Base-by-base conservation (phyloP, 2,113 vertebrate genomes). In the Phocoena phocoena region DNA sequence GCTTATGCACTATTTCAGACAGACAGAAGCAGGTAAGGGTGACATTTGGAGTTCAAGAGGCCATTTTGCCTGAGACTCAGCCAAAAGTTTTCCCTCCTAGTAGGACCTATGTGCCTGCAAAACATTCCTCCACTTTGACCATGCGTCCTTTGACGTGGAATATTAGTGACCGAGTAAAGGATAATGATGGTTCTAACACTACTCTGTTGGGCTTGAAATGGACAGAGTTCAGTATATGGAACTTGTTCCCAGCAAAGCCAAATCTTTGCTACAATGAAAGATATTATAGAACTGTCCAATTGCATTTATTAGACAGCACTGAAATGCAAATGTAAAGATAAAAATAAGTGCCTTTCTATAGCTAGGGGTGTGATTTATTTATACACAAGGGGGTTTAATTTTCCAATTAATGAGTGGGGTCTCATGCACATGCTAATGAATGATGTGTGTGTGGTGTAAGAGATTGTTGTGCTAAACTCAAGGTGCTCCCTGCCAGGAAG, bases 391-490 rank as follows among this genome's bases (percentile, higher is more conserved):
- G 71, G 31, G 9, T 85, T 91, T 93, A 71, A 87, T 84, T 93
- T 98, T 97, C 81, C 89, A 95, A 67, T 92, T 97, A 97, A 92
- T 90, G 97, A 96, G 90, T 70, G 95, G 97, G 44, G n/a, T 95
- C 95, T 97, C 94, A 96, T 96, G 95, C 80, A 87, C 96, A 55
- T 83, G 88, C 92, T 97, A 96, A 96, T 70, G 44, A 97, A 77
- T 92, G 84, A 23, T 17, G 95, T 96, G 95, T 97, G 53, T 96
- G 26, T 73, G 31, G 3, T 81, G 28, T 95, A 80, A 94, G 95
- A 96, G 97, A 94, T 86, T 13, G 31, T 91, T 67, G 81, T 93
- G 97, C 89, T 97, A 88, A 88, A 62, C 82, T 84, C 58, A 25
- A 36, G 47, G 55, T 68, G 18, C 38, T 84, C 31, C 60, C 31